Percentiles rank a stretch among this genome's conserved stretches.
Conservation (phyloP, 2,888 invertebrate genomes). For the Sminthurides aquaticus region DNA sequence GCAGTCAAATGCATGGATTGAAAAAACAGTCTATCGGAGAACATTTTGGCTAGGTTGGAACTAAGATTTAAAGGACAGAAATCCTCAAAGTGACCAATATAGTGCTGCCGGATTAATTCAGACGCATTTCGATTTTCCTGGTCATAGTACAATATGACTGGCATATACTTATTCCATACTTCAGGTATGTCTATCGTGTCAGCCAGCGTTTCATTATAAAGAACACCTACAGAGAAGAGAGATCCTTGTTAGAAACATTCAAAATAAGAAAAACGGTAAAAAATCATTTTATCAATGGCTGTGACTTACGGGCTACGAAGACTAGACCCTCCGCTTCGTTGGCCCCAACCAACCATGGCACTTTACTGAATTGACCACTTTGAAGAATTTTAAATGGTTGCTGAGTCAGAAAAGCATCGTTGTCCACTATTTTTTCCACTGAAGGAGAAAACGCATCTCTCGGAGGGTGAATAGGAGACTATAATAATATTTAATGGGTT, state of each 20-base stretch:
- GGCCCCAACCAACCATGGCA: slow-evolving; percentile 32
- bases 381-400: slow-evolving; percentile 26
- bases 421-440: slow-evolving; percentile 23
- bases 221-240: slow-evolving; percentile 7
- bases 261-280: background rate
- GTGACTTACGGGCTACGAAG: slow-evolving; percentile 18
- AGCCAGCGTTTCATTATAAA: slow-evolving; percentile 13
- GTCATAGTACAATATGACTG: slow-evolving; percentile 13
- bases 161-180: slow-evolving; percentile 18
- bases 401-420: slow-evolving; percentile 24
- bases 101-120: slow-evolving; percentile 2
- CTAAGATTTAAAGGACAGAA: background rate
- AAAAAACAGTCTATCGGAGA: slow-evolving; percentile 18
- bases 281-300: background rate
- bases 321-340: slow-evolving; percentile 30
- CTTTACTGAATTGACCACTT: slow-evolving; percentile 25
- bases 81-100: slow-evolving; percentile 4
- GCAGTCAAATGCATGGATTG: slow-evolving; percentile 17
- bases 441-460: slow-evolving; percentile 21
- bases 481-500: background rate
- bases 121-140: slow-evolving; percentile 10
- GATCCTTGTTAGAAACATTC: background rate
- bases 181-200: slow-evolving; percentile 1
- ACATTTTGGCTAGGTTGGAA: slow-evolving; percentile 7
- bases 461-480: slow-evolving; percentile 19